A percentile compares a stretch with the other conserved stretches of the same genome.
These are phyloP conservation scores for Cataglyphis altisquamis DNA, from an alignment of 2,888 invertebrate genomes.

Conservation along the genomic window DNA sequence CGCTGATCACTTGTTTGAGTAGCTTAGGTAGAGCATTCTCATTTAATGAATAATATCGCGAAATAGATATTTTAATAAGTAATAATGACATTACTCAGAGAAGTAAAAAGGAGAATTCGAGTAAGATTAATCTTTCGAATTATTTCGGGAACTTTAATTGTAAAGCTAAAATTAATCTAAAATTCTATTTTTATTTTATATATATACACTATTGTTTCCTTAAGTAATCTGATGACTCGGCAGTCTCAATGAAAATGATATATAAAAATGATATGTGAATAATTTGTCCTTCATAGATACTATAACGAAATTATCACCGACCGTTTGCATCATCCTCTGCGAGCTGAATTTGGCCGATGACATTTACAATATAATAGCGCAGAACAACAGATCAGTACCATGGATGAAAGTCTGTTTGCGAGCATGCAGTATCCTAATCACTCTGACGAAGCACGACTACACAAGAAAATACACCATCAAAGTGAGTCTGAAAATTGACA, in stretches of 20 bases:
- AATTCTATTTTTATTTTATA: not conserved
- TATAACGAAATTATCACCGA: constrained; percentile 84
- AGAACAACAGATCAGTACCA: constrained; percentile 88
- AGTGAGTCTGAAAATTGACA: constrained; percentile 82
- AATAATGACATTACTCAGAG: not conserved
- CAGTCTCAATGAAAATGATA: not conserved
- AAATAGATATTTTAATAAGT: not conserved
- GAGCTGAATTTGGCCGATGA: constrained; percentile 82
- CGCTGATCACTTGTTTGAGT: not conserved
- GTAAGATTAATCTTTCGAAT: not conserved
- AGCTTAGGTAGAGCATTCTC: constrained; percentile 19
- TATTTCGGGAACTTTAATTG: not conserved
- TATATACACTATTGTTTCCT: constrained; percentile 72
- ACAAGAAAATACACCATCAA: constrained; percentile 89
- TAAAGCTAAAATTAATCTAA: not conserved
- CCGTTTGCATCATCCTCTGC: constrained; percentile 82
- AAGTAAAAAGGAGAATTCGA: not conserved
- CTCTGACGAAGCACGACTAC: constrained; percentile 89
- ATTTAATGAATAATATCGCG: not conserved
- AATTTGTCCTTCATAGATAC: constrained; percentile 81
- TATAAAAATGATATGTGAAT: constrained; percentile 7
- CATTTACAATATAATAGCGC: constrained; percentile 83
- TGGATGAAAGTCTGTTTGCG: constrained; percentile 88
- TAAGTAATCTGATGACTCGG: constrained; percentile 81
- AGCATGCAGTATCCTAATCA: constrained; percentile 89